These are phyloP conservation scores for Halisarca cf. caerulea DNA, from an alignment of 37 sponge, comb jelly and placozoan genomes.

Conservation along the genomic window DNA sequence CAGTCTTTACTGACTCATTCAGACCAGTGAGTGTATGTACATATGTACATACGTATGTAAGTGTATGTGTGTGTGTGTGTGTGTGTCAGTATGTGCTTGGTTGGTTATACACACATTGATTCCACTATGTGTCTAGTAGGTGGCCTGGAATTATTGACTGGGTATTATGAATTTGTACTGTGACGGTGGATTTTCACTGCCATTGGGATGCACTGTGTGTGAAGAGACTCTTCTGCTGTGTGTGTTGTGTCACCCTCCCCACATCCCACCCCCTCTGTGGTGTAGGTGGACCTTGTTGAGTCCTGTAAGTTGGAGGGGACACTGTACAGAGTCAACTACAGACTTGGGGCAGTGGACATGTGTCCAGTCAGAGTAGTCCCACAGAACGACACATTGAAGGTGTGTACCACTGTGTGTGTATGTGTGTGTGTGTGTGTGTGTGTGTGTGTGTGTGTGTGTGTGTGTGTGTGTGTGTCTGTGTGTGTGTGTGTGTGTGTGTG, in stretches of 20 bases:
- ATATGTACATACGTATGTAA: conserved; percentile 7
- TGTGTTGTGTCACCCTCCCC: too few relatives aligned
- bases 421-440: conserved; percentile 43
- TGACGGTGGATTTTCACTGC: too few relatives aligned
- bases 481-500: conserved; percentile 3
- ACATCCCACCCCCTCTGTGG: too few relatives aligned
- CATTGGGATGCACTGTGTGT: too few relatives aligned
- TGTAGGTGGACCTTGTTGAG: neutral
- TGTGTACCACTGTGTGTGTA: conserved; percentile 14
- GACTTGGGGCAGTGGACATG: neutral
- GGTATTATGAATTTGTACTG: too few relatives aligned
- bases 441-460: neutral
- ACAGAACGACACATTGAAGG: neutral
- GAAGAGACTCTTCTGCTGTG: too few relatives aligned
- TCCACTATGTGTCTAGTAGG: too few relatives aligned
- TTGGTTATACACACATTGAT: too few relatives aligned
- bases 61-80: neutral
- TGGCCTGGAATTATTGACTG: too few relatives aligned
- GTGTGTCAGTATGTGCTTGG: too few relatives aligned
- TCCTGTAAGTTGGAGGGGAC: neutral
- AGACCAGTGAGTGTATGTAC: conserved; percentile 76
- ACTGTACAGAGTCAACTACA: neutral
- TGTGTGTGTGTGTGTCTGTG: conserved; percentile 37
- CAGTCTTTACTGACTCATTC: conserved; percentile 73
- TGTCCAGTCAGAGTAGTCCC: neutral